Evolutionary conservation across 2,113 vertebrate genomes (phyloP).

Genomic region (Pteropus alecto): DNA sequence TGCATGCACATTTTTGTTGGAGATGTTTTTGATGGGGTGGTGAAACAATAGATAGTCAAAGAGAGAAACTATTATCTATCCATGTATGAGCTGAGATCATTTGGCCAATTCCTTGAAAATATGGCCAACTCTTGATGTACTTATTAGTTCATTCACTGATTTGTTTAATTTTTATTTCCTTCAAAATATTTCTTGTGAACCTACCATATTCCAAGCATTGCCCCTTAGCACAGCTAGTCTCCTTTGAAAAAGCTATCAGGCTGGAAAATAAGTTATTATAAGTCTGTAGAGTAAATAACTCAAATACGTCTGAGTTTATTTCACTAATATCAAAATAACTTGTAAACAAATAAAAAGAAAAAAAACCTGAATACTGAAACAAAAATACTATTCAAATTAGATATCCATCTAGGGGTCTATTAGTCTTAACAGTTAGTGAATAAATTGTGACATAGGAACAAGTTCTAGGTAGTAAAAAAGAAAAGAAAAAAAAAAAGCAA

Average conservation of each 20-base stretch:
- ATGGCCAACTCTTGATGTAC: neutral
- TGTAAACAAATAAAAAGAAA: neutral
- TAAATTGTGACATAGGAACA: neutral
- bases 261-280: neutral
- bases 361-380: neutral
- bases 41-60: neutral
- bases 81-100: neutral
- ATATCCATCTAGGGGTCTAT: neutral
- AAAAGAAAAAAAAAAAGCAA: neutral
- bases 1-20: neutral
- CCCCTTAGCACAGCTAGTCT: neutral
- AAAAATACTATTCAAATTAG: neutral
- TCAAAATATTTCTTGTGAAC: neutral
- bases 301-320: neutral
- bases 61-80: neutral
- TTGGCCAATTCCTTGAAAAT: neutral
- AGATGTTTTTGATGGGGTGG: neutral
- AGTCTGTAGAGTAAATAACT: neutral
- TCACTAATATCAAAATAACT: neutral
- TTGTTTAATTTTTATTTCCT: neutral
- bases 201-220: neutral
- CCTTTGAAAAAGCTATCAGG: neutral
- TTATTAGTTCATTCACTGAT: neutral
- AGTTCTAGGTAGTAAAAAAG: neutral
- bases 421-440: neutral